Base-by-base conservation (phyloP, 2,797 vertebrate genomes). In the Cryptoblepharus egeriae region DNA sequence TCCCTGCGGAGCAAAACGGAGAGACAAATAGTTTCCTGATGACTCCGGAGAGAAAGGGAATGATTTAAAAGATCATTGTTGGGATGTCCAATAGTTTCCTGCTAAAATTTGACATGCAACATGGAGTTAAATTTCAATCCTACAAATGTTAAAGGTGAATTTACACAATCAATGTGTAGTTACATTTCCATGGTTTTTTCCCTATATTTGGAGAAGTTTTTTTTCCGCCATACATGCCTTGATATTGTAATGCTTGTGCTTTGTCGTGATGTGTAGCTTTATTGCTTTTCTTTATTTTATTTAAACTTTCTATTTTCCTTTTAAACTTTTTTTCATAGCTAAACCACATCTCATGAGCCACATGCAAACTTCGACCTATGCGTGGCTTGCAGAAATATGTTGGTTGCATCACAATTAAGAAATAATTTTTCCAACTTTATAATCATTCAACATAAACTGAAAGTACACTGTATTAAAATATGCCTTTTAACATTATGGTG, bases 21-120 rank as follows among this genome's bases (percentile, higher is more conserved):
- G 71, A 84, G 79, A 90, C 74, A 88, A 91, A 87, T 7, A 16
- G 39, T 79, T 42, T 55, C 84, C 75, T 77, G 79, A 87, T 81
- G 39, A 42, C 74, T 69, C 42, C 72, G 80, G 45, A 75, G 79
- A 32, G 80, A 30, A 83, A 15, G 32, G 28, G 11, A 6, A 2
- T 42, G 13, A 87, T 85, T 68, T 81, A 88, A 80, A 92, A 86
- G 79, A 28, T 75, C 1, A 42, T 65, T 84, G 65, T 57, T 80
- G 77, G 74, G 83, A 78, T 84, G 72, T 37, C 58, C 86, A 83
- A 64, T 42, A 22, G 65, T 88, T 84, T 58, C 20, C 55, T 88
- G 35, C 78, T 84, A 68, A 8, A 32, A 67, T 58, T 28, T 65
- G 58, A n/a, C 42, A 70, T 8, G 32, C 20, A 65, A 85, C 52